phyloP scores from a whole-genome alignment of 2,113 vertebrate genomes.

The Nothobranchius kuhntae region DNA sequence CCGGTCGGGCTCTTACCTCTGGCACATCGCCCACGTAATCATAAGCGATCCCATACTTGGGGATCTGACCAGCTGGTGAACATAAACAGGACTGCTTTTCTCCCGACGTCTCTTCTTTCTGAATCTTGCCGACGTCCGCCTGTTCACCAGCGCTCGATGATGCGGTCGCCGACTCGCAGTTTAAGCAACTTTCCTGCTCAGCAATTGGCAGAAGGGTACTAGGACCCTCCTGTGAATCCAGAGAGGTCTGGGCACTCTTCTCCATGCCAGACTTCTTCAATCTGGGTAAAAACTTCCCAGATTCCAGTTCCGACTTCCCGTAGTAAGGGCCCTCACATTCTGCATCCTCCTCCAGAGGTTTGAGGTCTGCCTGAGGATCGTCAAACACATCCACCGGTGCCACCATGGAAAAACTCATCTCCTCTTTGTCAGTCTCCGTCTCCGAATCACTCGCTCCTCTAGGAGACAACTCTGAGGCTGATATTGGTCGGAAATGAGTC shows the following conservation, averaged over 20 bases:
- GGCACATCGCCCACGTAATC: constrained; percentile 83
- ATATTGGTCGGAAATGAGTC: constrained; percentile 98
- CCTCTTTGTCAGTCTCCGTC: constrained; percentile 96
- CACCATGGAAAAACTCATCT: constrained; percentile 81
- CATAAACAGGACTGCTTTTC: constrained; percentile 84
- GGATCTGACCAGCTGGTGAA: constrained; percentile 82
- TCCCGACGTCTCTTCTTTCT: constrained; percentile 81
- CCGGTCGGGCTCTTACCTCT: constrained; percentile 80
- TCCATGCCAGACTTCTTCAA: constrained; percentile 99
- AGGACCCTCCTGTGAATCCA: constrained; percentile 97
- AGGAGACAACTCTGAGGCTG: constrained; percentile 95
- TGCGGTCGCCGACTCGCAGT: constrained; percentile 82
- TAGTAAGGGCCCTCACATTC: constrained; percentile 97
- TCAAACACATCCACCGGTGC: constrained; percentile 88
- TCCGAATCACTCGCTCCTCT: constrained; percentile 94
- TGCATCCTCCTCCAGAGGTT: constrained; percentile 97
- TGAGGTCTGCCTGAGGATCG: constrained; percentile 95
- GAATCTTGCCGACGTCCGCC: constrained; percentile 80
- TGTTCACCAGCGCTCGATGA: constrained; percentile 72
- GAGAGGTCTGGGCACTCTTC: constrained; percentile 98
- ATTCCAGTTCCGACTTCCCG: constrained; percentile 97
- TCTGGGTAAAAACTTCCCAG: constrained; percentile 95
- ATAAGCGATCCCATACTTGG: constrained; percentile 83
- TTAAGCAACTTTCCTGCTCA: constrained; percentile 85
- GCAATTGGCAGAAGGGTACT: constrained; percentile 79